Percentiles rank a stretch among this genome's conserved stretches.
Evolutionary conservation across 2,888 invertebrate genomes (phyloP).

Genomic region (Melinaea menophilus): DNA sequence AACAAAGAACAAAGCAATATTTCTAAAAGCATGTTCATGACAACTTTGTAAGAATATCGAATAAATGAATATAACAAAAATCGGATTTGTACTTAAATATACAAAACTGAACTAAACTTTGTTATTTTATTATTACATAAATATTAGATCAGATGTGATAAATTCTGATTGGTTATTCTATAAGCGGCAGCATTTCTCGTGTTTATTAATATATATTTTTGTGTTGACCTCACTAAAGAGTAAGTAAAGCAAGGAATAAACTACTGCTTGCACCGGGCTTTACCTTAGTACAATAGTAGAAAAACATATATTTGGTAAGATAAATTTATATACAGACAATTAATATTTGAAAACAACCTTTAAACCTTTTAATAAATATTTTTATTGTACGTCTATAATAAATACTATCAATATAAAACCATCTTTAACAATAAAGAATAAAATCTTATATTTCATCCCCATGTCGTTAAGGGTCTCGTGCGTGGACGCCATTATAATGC

Average conservation of each 20-base stretch:
- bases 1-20: constrained; percentile 43
- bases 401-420: not conserved
- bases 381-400: not conserved
- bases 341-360: too few relatives aligned
- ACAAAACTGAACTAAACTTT: not conserved
- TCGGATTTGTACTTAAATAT: not conserved
- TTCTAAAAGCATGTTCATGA: constrained; percentile 43
- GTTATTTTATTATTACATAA: not conserved
- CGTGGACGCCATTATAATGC: constrained; percentile 59
- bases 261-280: too few relatives aligned
- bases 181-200: too few relatives aligned
- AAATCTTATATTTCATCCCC: constrained; percentile 7
- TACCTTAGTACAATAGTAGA: too few relatives aligned
- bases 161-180: too few relatives aligned
- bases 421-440: not conserved
- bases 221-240: too few relatives aligned
- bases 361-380: too few relatives aligned
- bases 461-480: constrained; percentile 43
- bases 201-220: too few relatives aligned
- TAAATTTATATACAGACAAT: too few relatives aligned
- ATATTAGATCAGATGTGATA: not conserved
- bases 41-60: constrained; percentile 20
- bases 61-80: constrained; percentile 13
- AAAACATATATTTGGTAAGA: too few relatives aligned
- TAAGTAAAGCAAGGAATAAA: too few relatives aligned